These are phyloP conservation scores for Himalopsyche kuldschensis DNA, from an alignment of 2,888 invertebrate genomes.

Conservation along the genomic window DNA sequence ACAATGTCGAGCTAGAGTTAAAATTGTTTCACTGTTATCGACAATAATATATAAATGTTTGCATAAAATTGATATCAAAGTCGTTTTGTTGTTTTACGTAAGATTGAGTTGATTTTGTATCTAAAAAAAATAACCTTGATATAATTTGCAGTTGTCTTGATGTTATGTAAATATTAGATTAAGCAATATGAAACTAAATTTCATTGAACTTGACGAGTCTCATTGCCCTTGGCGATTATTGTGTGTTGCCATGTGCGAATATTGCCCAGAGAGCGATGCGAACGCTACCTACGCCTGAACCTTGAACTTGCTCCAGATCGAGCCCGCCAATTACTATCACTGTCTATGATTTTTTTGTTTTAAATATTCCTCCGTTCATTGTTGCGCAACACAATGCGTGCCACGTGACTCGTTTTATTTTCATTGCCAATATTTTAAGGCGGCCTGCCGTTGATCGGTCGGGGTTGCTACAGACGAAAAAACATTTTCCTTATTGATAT, in stretches of 20 bases:
- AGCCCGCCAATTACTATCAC: not conserved
- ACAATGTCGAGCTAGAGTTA: too few species aligned
- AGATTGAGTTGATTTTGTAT: too few species aligned
- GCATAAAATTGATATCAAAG: too few species aligned
- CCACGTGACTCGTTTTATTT: not conserved
- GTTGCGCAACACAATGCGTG: not conserved
- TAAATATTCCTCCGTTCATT: not conserved
- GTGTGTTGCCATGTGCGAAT: not conserved
- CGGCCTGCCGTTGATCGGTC: not conserved
- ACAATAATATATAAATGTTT: too few species aligned
- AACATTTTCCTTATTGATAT: not conserved
- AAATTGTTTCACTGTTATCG: too few species aligned
- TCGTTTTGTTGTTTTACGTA: too few species aligned
- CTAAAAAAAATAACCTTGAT: too few species aligned
- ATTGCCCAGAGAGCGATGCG: not conserved
- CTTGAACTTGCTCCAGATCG: conserved; percentile 2
- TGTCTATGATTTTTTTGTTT: not conserved
- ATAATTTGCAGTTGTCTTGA: too few species aligned
- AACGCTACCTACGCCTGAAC: not conserved
- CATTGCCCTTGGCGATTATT: not conserved
- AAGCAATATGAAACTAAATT: not conserved
- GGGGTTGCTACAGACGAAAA: not conserved
- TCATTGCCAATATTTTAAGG: not conserved
- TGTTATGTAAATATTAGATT: too few species aligned
- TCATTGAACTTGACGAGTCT: not conserved